phyloP scores from a whole-genome alignment of 2,113 vertebrate species.

The Cisticola juncidis region DNA sequence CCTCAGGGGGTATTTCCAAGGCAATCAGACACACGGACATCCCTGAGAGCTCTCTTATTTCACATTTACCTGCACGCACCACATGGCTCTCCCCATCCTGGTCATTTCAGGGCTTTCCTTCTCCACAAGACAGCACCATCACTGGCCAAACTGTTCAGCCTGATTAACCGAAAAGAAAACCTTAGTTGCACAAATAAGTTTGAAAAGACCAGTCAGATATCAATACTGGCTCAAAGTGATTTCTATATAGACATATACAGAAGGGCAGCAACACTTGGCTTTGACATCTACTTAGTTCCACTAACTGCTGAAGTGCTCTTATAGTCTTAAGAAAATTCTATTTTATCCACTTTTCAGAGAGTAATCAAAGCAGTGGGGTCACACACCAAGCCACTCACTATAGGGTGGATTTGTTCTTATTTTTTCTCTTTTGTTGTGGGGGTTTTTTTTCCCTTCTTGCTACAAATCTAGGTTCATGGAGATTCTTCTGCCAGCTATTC shows the following conservation, averaged over 20 bases:
- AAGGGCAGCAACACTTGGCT: not conserved
- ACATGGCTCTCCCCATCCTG: rapidly evolving
- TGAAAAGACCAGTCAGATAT: not conserved
- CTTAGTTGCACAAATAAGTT: not conserved
- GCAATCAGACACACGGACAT: rapidly evolving
- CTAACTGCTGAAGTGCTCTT: not conserved
- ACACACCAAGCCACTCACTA: not conserved
- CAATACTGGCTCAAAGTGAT: not conserved
- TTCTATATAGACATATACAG: not conserved
- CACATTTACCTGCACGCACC: rapidly evolving
- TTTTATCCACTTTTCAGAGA: not conserved
- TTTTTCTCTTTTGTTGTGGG: not conserved
- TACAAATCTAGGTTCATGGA: not conserved
- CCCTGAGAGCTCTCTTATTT: not conserved
- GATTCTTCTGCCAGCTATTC: not conserved
- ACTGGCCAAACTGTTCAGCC: not conserved
- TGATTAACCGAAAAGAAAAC: not conserved
- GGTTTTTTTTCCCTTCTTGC: not conserved
- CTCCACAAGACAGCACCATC: not conserved
- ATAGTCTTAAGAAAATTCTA: not conserved
- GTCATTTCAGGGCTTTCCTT: not conserved
- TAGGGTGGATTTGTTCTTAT: not conserved
- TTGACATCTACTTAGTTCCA: not conserved
- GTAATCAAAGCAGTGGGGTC: not conserved
- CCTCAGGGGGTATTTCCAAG: not conserved